Evolutionary conservation across 2,113 vertebrate genomes (phyloP).

Genomic region (Elanoides forficatus): DNA sequence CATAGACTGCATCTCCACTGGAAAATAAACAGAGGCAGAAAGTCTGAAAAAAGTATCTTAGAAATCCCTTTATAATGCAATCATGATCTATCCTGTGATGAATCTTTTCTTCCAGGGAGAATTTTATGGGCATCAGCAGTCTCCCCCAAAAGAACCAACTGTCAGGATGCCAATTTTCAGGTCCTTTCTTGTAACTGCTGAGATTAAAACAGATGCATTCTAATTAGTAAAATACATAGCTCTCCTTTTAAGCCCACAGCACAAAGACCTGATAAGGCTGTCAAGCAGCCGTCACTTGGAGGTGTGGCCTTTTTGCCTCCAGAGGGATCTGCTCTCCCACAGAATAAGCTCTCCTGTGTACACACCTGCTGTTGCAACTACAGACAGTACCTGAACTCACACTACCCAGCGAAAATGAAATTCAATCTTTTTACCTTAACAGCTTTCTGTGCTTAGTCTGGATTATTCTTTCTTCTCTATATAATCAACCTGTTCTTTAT

Average conservation of each 20-base stretch:
- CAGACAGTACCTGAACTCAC: background rate
- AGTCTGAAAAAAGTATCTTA: too few relatives aligned
- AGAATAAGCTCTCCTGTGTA: background rate
- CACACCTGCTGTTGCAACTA: background rate
- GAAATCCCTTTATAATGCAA: background rate
- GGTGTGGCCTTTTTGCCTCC: background rate
- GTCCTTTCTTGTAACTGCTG: background rate
- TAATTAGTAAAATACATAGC: background rate
- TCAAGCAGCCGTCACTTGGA: background rate
- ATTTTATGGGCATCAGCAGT: background rate
- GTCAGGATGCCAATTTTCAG: background rate
- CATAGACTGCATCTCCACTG: background rate
- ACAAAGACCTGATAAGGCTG: background rate
- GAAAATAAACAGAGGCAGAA: background rate
- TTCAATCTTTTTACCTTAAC: background rate
- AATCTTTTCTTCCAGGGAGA: background rate
- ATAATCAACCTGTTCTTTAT: background rate
- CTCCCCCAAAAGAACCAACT: background rate
- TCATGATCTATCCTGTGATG: background rate
- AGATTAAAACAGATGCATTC: background rate
- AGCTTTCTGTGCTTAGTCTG: background rate
- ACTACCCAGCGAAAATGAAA: background rate
- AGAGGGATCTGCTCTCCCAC: background rate
- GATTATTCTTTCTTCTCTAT: background rate
- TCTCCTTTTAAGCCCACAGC: background rate